These are phyloP conservation scores for Daktulosphaira vitifoliae DNA, from an alignment of 1,140 invertebrate genomes.

Conservation along the genomic window DNA sequence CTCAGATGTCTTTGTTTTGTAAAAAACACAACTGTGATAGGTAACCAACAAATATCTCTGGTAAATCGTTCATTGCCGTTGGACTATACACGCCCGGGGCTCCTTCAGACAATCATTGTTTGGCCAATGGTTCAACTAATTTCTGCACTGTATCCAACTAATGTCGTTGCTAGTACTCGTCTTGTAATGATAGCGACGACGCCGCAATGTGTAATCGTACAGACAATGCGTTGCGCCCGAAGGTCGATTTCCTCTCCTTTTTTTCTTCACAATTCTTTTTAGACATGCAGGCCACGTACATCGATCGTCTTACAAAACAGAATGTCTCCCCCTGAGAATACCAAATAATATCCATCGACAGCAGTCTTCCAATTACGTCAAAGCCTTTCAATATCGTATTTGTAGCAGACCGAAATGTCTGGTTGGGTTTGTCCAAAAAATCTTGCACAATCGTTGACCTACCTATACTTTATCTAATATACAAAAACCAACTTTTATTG, in stretches of 20 bases:
- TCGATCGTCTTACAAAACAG: constrained; percentile 24
- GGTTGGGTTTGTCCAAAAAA: too few relatives aligned
- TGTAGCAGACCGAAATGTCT: too few relatives aligned
- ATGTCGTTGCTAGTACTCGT: not conserved
- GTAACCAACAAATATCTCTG: too few relatives aligned
- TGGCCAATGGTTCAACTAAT: not conserved
- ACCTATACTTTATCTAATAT: too few relatives aligned
- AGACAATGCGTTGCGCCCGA: constrained; percentile 23
- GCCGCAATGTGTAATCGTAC: not conserved
- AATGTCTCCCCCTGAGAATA: constrained; percentile 25
- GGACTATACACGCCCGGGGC: not conserved
- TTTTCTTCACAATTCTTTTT: not conserved
- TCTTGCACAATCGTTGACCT: too few relatives aligned
- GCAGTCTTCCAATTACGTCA: constrained; percentile 18
- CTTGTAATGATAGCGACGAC: not conserved
- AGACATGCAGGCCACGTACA: constrained; percentile 23
- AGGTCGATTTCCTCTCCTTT: constrained; percentile 16
- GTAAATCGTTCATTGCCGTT: not conserved
- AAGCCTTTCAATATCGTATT: too few relatives aligned
- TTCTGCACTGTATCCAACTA: not conserved
- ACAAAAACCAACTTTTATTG: too few relatives aligned
- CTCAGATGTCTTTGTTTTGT: too few relatives aligned
- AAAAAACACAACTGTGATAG: too few relatives aligned
- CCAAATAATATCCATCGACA: not conserved
- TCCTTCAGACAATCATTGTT: too few relatives aligned